Evolutionary conservation across 2,797 vertebrate species (phyloP), one percentile per base, ranked within the genome.

Genomic region (Hypotaenidia philippensis): DNA sequence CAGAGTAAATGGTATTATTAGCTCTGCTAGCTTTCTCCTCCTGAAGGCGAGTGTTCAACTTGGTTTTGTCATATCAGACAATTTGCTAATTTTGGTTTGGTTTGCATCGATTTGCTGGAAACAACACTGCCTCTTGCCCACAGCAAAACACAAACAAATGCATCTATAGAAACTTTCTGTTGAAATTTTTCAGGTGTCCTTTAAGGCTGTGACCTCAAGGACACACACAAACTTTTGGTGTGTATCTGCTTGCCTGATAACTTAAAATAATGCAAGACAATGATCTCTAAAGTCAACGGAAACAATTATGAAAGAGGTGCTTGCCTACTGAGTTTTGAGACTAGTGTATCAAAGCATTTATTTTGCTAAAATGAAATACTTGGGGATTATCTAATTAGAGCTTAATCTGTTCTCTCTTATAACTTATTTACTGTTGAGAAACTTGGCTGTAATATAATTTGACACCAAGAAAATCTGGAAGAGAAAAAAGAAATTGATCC

Each of bases 1-100:
- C 53, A 91, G 71, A 90, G 57, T 77, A 90, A 93, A 81, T 83
- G 25, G 53, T 60, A 34, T 95, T 90, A 95, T 95, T 86, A 93
- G 86, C n/a, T 96, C 83, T 97, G 97, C 93, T 94, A 95, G 83
- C 57, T 95, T 83, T 64, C 59, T 94, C 6, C 65, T 97, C 88
- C 93, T 92, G 74, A 95, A 95, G 94, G 94, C 72, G 7, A 93
- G 69, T 90, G 72, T 93, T 94, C 71, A 84, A 52, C 74, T 96
- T 32, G 36, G 49, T 95, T 91, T 95, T 96, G 91, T 96, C 92
- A 89, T 71, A 68, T 87, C 85, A 91, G 89, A 89, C 66, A 68
- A 87, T 70, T 94, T 93, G 92, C 87, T 96, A 87, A 90, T 96
- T 96, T 85, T 89, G 82, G 60, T 93, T 94, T 83, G 82, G 56